Conservation (phyloP, 1,140 invertebrate genomes). For the Anastrepha ludens region DNA sequence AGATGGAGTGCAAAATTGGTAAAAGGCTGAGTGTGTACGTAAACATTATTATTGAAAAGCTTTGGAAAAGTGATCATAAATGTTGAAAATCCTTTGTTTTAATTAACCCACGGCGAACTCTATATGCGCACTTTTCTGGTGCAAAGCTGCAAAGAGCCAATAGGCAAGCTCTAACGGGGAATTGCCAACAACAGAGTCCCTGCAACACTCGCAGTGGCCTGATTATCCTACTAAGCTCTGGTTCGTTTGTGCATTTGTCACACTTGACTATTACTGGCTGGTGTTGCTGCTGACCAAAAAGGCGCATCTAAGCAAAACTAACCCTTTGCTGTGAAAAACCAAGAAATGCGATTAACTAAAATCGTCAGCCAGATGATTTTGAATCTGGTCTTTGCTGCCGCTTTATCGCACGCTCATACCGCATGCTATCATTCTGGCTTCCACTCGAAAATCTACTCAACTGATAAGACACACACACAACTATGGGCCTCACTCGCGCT, state of each 20-base stretch:
- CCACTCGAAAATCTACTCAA: constrained; percentile 57
- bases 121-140: neutral
- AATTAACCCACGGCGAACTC: neutral
- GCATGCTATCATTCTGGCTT: neutral
- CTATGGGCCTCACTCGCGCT: constrained; percentile 18
- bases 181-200: neutral
- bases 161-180: neutral
- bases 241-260: constrained; percentile 16
- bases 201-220: neutral
- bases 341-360: constrained; percentile 37
- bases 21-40: too few relatives aligned
- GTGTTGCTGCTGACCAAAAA: neutral
- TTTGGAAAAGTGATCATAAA: neutral
- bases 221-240: constrained; percentile 6
- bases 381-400: neutral
- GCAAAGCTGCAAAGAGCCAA: neutral
- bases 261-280: constrained; percentile 25
- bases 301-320: neutral
- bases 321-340: neutral
- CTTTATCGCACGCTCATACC: constrained; percentile 39
- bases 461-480: constrained; percentile 66
- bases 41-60: neutral
- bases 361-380: neutral
- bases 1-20: too few relatives aligned
- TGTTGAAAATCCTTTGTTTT: neutral